A percentile compares a stretch with the other conserved stretches of the same genome.
phyloP scores from a whole-genome alignment of 2,113 vertebrate genomes.

The Struthidea cinerea region DNA sequence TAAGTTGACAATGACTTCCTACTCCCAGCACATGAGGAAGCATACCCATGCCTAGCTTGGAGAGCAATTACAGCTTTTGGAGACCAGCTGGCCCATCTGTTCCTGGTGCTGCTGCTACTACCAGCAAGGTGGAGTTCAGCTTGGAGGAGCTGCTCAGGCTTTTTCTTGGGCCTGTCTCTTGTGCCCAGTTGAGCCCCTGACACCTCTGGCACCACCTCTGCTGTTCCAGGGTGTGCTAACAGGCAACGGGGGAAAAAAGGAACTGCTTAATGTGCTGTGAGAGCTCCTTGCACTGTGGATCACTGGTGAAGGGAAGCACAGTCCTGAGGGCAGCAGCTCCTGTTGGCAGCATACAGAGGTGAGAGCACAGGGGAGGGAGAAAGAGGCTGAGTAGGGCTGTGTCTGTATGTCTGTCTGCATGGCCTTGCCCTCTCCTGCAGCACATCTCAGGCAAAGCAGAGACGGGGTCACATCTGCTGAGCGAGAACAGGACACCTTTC shows the following conservation, averaged over 20 bases:
- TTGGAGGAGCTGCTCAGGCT: neutral
- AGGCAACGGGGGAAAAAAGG: neutral
- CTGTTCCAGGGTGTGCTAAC: neutral
- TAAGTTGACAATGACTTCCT: neutral
- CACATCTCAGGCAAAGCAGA: neutral
- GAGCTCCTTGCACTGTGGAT: neutral
- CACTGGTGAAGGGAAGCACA: neutral
- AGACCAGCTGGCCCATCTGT: constrained; percentile 1
- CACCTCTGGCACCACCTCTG: neutral
- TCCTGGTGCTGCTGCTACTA: neutral
- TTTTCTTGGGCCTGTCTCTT: rapidly evolving
- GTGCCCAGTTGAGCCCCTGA: rapidly evolving
- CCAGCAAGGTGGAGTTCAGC: neutral
- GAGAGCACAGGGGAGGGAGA: neutral
- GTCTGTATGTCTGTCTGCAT: neutral
- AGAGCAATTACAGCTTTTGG: neutral
- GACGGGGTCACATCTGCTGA: rapidly evolving
- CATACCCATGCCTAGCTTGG: neutral
- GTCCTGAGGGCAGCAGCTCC: neutral
- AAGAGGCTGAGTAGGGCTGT: neutral
- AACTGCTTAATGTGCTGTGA: too few relatives aligned
- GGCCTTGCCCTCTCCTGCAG: neutral
- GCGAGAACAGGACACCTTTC: neutral
- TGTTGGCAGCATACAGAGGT: rapidly evolving
- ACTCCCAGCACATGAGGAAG: neutral